Evolutionary conservation across 2,797 vertebrate species (phyloP), one percentile per base, ranked within the genome.

Genomic region (Apogon hyalosoma): DNA sequence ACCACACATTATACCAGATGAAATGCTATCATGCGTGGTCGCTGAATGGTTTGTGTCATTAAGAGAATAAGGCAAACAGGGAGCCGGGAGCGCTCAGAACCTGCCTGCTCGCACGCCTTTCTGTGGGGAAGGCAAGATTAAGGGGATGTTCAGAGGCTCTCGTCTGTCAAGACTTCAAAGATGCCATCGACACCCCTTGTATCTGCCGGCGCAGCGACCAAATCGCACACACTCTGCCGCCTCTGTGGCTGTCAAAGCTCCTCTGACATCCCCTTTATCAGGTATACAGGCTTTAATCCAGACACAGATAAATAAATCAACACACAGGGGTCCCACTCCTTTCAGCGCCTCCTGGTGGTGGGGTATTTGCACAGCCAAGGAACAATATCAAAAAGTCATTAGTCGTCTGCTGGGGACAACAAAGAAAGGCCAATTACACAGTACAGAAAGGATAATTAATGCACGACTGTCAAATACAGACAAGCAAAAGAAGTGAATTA

Each of bases 1-100:
- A 83, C 75, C 84, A 49, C 85, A 84, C 85, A 92, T 93, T 93
- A 93, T 72, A 73, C 77, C 82, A 93, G 92, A 94, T 93, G 93
- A 93, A 93, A 94, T 93, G 91, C 88, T 90, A 88, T 94, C 92
- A 90, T 69, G 87, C 86, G 75, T 86, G 88, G 87, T 65, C 83
- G 81, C 91, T 91, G 93, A 94, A 94, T 92, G 91, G 90, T 93
- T 94, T 91, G 91, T 93, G 92, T 94, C 93, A 93, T 94, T 94
- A 93, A 90, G 90, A 91, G 91, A 92, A 88, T 86, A 85, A 92
- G 91, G 92, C 91, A 90, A 93, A 93, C 90, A 86, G 90, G 84
- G 82, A 87, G 71, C 80, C 41, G 74, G 63, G 89, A 63, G 58
- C 58, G 69, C 84, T 85, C 80, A 84, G 80, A 91, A 88, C 88